A percentile compares a stretch with the other conserved stretches of the same genome.
Conservation (phyloP, 2,888 invertebrate species). For the Pyrocoelia pectoralis region DNA sequence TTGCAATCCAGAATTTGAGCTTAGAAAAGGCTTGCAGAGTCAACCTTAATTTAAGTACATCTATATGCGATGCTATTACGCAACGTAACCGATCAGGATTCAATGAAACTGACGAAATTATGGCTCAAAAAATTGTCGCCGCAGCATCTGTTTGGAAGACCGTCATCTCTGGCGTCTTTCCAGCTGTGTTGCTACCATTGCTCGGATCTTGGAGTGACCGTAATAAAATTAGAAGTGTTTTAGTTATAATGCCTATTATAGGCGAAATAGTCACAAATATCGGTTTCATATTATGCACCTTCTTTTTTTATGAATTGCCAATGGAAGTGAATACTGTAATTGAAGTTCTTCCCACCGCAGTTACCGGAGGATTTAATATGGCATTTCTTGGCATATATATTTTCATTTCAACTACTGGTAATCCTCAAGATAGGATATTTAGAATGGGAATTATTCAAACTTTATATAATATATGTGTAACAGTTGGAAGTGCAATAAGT, state of each 20-base stretch:
- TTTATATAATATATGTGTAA: conserved; percentile 63
- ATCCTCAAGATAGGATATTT: conserved; percentile 64
- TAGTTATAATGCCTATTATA: conserved; percentile 64
- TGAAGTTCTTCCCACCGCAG: conserved; percentile 63
- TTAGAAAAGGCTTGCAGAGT: conserved; percentile 66
- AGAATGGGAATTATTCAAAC: conserved; percentile 67
- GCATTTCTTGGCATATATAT: conserved; percentile 67
- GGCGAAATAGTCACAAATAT: conserved; percentile 63
- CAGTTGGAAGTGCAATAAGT: conserved; percentile 62
- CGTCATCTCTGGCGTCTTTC: conserved; percentile 63
- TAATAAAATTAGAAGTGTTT: conserved; percentile 65
- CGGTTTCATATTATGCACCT: conserved; percentile 63
- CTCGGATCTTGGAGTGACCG: conserved; percentile 70
- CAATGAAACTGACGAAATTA: conserved; percentile 64
- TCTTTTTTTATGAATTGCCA: conserved; percentile 64
- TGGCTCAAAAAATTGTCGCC: conserved; percentile 47
- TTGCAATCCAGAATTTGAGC: conserved; percentile 69
- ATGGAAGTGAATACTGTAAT: conserved; percentile 63
- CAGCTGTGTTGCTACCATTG: conserved; percentile 65
- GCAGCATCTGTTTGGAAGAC: conserved; percentile 65
- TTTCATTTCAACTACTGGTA: conserved; percentile 68
- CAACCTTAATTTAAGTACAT: conserved; percentile 72
- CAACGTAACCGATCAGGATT: conserved; percentile 71
- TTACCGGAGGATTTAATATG: conserved; percentile 67
- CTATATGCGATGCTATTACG: conserved; percentile 76